Conservation (phyloP, 1,140 invertebrate genomes). For the Eumeta japonica region DNA sequence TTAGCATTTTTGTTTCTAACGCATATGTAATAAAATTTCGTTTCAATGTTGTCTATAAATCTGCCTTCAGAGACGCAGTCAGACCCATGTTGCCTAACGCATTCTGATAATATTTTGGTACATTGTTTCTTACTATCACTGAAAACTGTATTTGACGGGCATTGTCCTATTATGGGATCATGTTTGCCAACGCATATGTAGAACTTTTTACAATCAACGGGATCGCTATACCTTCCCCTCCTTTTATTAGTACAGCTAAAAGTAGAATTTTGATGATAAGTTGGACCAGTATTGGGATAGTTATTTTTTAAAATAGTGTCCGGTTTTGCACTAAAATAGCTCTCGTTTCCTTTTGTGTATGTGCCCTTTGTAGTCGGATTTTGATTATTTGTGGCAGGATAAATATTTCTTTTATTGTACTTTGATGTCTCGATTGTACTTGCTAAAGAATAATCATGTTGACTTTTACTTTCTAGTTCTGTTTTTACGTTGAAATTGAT, state of each 20-base stretch:
- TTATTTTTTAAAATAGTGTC: neutral
- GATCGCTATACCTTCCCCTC: conserved; percentile 34
- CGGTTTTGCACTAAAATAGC: neutral
- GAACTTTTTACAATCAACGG: conserved; percentile 37
- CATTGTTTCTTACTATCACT: conserved; percentile 42
- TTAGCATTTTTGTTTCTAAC: conserved; percentile 18
- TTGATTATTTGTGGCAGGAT: no score
- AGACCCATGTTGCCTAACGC: conserved; percentile 38
- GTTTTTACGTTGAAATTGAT: no score
- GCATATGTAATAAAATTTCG: conserved; percentile 42
- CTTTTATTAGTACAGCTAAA: conserved; percentile 15
- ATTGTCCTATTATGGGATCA: conserved; percentile 23
- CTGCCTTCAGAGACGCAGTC: conserved; percentile 29
- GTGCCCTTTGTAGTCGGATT: no score
- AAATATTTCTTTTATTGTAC: no score
- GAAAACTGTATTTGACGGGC: conserved; percentile 37
- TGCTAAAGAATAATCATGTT: no score
- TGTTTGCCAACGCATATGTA: conserved; percentile 35
- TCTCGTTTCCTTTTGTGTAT: neutral
- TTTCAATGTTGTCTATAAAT: conserved; percentile 27
- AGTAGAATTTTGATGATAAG: no score
- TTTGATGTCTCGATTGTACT: no score
- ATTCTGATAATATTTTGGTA: conserved; percentile 43
- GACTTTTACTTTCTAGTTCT: no score
- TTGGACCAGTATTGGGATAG: no score